Evolutionary conservation across 1,140 invertebrate genomes (phyloP).

Genomic region (Leptinotarsa lineolata): DNA sequence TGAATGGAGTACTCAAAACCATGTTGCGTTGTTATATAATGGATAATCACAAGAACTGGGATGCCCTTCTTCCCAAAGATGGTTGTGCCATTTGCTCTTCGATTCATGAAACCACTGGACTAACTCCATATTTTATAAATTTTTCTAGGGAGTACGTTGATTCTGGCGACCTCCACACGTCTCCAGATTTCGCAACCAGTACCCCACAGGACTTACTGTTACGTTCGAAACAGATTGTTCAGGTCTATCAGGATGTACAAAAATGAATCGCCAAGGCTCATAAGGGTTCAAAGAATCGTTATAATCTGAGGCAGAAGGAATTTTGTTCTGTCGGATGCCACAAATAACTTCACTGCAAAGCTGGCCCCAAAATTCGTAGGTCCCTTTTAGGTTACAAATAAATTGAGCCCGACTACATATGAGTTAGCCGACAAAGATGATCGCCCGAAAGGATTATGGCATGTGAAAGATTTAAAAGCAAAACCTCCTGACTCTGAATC

Average conservation of each 20-base stretch:
- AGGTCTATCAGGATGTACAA: slow-evolving; percentile 6
- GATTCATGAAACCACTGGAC: not conserved
- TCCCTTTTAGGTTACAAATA: not conserved
- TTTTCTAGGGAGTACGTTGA: not conserved
- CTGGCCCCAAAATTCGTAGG: not conserved
- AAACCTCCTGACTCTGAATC: not conserved
- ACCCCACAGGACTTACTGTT: not conserved
- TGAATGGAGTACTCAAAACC: slow-evolving; percentile 53
- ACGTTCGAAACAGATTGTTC: not conserved
- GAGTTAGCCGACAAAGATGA: not conserved
- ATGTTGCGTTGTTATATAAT: slow-evolving; percentile 49
- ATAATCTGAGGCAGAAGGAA: not conserved
- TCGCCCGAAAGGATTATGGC: not conserved
- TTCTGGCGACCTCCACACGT: not conserved
- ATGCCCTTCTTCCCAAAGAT: slow-evolving; percentile 34
- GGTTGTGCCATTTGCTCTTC: slow-evolving; percentile 25
- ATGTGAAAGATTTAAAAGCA: not conserved
- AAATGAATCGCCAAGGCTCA: not conserved
- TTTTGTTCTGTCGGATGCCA: not conserved
- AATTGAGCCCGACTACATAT: not conserved
- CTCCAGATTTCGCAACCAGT: not conserved
- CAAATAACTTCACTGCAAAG: not conserved
- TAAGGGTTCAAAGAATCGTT: not conserved
- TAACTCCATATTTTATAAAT: not conserved
- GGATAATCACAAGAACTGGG: slow-evolving; percentile 54